These are phyloP conservation scores for Telmatherina bonti DNA, from an alignment of 2,797 vertebrate species.

Conservation along the genomic window DNA sequence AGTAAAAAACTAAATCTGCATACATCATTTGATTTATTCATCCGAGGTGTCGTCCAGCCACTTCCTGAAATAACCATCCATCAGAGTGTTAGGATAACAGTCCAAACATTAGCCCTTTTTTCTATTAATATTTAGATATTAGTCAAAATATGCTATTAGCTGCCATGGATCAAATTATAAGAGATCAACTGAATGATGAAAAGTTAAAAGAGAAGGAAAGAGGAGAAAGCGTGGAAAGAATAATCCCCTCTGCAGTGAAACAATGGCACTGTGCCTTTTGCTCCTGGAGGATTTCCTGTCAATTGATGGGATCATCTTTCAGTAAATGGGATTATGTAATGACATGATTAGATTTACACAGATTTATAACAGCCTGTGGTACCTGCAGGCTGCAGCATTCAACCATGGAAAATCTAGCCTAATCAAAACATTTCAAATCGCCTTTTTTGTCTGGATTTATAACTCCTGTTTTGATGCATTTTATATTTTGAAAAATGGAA, in stretches of 20 bases:
- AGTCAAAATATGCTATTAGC: not conserved
- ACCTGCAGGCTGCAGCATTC: slow-evolving; percentile 10
- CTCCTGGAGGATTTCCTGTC: slow-evolving; percentile 15
- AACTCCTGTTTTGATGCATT: not conserved
- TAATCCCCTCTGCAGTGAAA: not conserved
- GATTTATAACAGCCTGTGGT: slow-evolving; percentile 42
- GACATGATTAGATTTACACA: slow-evolving; percentile 50
- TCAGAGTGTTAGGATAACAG: slow-evolving; percentile 1
- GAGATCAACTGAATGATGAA: not conserved
- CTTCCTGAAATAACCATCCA: slow-evolving; percentile 4
- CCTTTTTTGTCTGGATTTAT: slow-evolving; percentile 2
- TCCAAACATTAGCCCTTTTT: not conserved
- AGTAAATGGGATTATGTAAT: slow-evolving; percentile 44
- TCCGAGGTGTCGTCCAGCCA: slow-evolving; percentile 26
- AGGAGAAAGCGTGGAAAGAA: not conserved
- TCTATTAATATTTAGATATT: not conserved
- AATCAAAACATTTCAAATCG: slow-evolving; percentile 6
- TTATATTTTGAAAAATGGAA: not conserved
- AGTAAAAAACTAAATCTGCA: slow-evolving; percentile 46
- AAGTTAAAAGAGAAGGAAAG: not conserved
- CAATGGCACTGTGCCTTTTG: not conserved
- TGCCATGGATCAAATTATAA: not conserved
- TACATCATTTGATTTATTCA: slow-evolving; percentile 49
- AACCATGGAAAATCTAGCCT: slow-evolving; percentile 3
- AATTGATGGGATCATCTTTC: slow-evolving; percentile 31